A percentile compares a stretch with the other conserved stretches of the same genome.
Conservation (phyloP, 30 jellyfish, hydroid and myxozoan genomes). For the Pelagia noctiluca region DNA sequence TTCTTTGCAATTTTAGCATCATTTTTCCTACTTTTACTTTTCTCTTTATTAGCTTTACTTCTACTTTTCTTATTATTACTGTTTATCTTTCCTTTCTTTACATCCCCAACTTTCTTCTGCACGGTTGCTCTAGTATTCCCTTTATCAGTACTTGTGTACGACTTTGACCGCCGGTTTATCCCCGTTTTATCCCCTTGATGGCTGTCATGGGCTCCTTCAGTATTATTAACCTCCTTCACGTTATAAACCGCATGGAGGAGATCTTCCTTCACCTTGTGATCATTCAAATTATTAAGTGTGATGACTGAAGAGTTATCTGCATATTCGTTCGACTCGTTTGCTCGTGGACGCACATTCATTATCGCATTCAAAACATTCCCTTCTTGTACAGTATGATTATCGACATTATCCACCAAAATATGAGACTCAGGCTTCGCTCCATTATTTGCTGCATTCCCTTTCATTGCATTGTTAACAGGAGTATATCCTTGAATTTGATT, state of each 20-base stretch:
- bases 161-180: too few species aligned
- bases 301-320: neutral
- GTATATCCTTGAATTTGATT: too few species aligned
- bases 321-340: neutral
- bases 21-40: too few species aligned
- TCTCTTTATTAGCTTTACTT: neutral
- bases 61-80: neutral
- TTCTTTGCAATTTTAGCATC: neutral
- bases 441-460: neutral
- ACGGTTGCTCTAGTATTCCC: neutral
- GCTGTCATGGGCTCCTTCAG: neutral
- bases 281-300: neutral
- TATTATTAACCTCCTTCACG: constrained; percentile 10
- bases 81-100: neutral
- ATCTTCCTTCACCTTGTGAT: constrained; percentile 34
- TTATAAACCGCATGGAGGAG: constrained; percentile 40
- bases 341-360: neutral
- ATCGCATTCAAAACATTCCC: neutral
- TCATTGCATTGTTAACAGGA: too few species aligned
- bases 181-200: too few species aligned
- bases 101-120: neutral
- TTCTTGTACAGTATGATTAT: neutral
- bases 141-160: neutral
- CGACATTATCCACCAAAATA: neutral
- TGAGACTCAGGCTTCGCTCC: neutral